Evolutionary conservation across 2,888 invertebrate genomes (phyloP).

Genomic region (Tineola bisselliella): DNA sequence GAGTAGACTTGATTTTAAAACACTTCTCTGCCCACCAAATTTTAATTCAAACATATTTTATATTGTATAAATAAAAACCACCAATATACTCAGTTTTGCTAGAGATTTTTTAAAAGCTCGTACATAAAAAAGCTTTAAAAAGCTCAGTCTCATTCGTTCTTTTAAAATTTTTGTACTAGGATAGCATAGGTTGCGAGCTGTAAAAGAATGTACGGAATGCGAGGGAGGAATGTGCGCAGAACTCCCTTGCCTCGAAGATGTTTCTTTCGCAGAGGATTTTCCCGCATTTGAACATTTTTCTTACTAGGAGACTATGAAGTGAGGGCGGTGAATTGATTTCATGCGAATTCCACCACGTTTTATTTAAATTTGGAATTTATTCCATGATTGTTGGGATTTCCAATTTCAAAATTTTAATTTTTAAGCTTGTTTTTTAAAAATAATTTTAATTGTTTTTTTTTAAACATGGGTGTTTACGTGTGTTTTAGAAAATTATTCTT

Average conservation of each 20-base stretch:
- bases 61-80: too few species aligned
- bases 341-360: neutral
- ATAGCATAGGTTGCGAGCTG: conserved; percentile 31
- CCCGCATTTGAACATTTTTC: conserved; percentile 64
- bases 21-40: too few species aligned
- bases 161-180: conserved; percentile 62
- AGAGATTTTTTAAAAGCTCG: conserved; percentile 28
- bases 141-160: conserved; percentile 49
- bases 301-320: conserved; percentile 41
- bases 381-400: too few species aligned
- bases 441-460: too few species aligned
- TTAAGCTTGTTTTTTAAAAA: too few species aligned
- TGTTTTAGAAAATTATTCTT: too few species aligned
- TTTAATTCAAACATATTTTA: too few species aligned
- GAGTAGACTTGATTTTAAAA: too few species aligned
- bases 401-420: too few species aligned
- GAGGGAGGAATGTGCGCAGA: conserved; percentile 23
- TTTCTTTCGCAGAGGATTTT: conserved; percentile 52
- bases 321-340: neutral
- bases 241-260: conserved; percentile 19
- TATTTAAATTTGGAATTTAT: too few species aligned
- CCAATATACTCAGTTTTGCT: too few species aligned
- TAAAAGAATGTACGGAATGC: conserved; percentile 42
- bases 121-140: conserved; percentile 45
- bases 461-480: too few species aligned